These are phyloP conservation scores for Eptesicus fuscus DNA, from an alignment of 2,113 vertebrate genomes.

Conservation along the genomic window DNA sequence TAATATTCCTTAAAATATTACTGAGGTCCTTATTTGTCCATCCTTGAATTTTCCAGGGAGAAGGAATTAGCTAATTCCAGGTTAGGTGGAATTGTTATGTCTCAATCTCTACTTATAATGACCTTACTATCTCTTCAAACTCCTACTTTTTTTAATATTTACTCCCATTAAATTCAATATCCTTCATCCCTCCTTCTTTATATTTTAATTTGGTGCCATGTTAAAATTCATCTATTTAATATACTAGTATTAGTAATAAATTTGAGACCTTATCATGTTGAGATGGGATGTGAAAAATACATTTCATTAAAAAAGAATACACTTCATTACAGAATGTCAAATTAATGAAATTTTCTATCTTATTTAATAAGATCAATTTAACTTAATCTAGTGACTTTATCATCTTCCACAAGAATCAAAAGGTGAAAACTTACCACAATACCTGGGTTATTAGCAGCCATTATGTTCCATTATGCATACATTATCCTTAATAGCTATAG, in stretches of 20 bases:
- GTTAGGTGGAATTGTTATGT: neutral
- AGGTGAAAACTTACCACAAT: neutral
- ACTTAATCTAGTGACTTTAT: neutral
- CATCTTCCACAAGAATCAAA: neutral
- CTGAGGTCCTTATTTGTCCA: neutral
- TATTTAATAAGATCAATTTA: neutral
- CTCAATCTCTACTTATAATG: neutral
- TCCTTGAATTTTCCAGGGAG: neutral
- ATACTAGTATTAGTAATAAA: neutral
- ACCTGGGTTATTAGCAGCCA: neutral
- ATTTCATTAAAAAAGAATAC: neutral
- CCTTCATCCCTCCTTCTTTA: fast-evolving
- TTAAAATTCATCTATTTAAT: neutral
- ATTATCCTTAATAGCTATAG: neutral
- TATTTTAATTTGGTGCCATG: neutral
- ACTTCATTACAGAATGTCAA: neutral
- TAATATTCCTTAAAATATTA: neutral
- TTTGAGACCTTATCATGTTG: neutral
- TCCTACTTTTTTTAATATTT: neutral
- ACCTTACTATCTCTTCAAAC: neutral
- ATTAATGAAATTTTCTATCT: neutral
- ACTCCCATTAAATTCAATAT: neutral
- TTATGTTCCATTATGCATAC: neutral
- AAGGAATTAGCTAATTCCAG: neutral
- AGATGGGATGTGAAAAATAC: neutral